These are phyloP conservation scores for Micromys minutus DNA, from an alignment of 2,113 vertebrate species.

Conservation along the genomic window DNA sequence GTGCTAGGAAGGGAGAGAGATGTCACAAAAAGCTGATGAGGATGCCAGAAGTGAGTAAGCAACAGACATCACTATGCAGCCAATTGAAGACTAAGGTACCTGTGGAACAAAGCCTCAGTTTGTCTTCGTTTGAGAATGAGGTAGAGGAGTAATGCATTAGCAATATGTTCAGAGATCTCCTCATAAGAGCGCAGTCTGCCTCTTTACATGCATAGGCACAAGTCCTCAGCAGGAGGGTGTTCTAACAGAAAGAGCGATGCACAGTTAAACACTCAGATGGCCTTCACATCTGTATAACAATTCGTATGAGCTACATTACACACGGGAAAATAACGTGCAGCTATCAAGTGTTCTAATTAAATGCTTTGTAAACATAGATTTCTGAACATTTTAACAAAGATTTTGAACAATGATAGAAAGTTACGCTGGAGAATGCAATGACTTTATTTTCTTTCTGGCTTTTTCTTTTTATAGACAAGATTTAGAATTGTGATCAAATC, in stretches of 20 bases:
- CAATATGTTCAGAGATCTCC: neutral
- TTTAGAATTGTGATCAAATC: slow-evolving; percentile 34
- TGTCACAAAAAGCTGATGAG: neutral
- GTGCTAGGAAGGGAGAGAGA: neutral
- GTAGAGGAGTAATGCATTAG: neutral
- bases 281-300: slow-evolving; percentile 20
- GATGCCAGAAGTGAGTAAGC: neutral
- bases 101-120: neutral
- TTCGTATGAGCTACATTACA: slow-evolving; percentile 37
- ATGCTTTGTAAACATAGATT: slow-evolving; percentile 59
- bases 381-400: slow-evolving; percentile 63
- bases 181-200: slow-evolving; percentile 38
- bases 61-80: neutral
- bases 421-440: slow-evolving; percentile 56
- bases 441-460: neutral
- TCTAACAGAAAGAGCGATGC: slow-evolving; percentile 19
- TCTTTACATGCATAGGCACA: slow-evolving; percentile 68
- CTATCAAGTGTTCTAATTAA: slow-evolving; percentile 54
- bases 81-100: too few species aligned
- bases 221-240: neutral
- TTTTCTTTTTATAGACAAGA: slow-evolving; percentile 22
- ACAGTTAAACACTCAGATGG: slow-evolving; percentile 48
- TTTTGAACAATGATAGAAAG: slow-evolving; percentile 8
- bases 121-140: neutral
- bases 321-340: slow-evolving; percentile 61